phyloP scores from a whole-genome alignment of 2,113 vertebrate species.

The Gasterosteus aculeatus region DNA sequence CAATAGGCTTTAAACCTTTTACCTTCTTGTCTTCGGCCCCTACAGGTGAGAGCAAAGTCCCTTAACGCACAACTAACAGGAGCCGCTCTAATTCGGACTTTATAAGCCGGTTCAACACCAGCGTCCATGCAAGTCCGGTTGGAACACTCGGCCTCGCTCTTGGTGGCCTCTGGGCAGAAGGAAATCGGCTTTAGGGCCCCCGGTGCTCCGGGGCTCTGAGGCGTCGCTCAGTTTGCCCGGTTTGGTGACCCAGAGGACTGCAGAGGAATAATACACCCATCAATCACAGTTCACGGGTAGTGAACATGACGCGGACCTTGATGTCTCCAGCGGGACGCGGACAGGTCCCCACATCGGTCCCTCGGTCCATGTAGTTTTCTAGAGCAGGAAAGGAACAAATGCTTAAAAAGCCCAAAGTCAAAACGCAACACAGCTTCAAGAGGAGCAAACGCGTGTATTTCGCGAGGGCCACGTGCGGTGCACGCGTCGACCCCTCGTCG shows the following conservation, averaged over 20 bases:
- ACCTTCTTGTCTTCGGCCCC: too few relatives aligned
- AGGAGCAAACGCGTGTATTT: too few relatives aligned
- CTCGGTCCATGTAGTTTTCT: conserved; percentile 72
- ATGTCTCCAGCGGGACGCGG: conserved; percentile 45
- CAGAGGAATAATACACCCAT: not conserved
- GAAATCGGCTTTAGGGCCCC: not conserved
- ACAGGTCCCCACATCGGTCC: conserved; percentile 44
- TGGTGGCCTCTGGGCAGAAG: not conserved
- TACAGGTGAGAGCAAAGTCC: too few relatives aligned
- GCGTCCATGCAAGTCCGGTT: not conserved
- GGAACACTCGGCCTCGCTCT: not conserved
- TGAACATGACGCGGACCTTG: conserved; percentile 43
- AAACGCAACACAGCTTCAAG: too few relatives aligned
- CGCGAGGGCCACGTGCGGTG: too few relatives aligned
- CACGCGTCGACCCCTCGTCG: too few relatives aligned
- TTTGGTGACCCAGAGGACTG: not conserved
- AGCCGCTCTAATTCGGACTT: not conserved
- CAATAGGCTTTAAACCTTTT: too few relatives aligned
- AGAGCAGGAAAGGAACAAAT: not conserved
- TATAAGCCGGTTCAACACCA: not conserved
- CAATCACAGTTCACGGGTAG: not conserved
- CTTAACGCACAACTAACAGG: too few relatives aligned
- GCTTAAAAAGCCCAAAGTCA: too few relatives aligned
- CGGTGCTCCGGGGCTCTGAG: not conserved
- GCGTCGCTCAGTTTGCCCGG: not conserved